A percentile compares a stretch with the other conserved stretches of the same genome.
phyloP scores from a whole-genome alignment of 2,888 invertebrate species.

The Odontocolon sp. region DNA sequence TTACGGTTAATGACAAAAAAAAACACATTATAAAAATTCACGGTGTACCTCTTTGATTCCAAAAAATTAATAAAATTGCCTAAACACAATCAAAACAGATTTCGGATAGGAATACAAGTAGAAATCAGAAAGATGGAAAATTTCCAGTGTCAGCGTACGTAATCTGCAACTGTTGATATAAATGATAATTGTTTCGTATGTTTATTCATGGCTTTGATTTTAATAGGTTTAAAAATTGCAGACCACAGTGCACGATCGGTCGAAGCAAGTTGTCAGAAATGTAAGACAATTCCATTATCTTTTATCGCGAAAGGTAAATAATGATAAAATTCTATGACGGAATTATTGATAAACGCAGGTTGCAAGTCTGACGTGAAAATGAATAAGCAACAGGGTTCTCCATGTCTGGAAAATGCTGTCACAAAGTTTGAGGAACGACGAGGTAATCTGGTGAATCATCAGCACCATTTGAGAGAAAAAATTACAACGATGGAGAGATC shows the following conservation, averaged over 20 bases:
- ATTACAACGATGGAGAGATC: constrained; percentile 74
- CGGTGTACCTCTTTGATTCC: background rate
- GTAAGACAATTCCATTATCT: no score
- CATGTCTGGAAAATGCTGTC: constrained; percentile 64
- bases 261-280: constrained; percentile 31
- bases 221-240: background rate
- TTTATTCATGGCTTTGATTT: background rate
- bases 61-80: background rate
- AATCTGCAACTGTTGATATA: no score
- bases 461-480: constrained; percentile 69
- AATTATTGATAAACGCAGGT: constrained; percentile 44
- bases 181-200: no score
- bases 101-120: background rate
- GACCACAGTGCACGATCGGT: background rate
- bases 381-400: constrained; percentile 25
- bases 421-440: constrained; percentile 69
- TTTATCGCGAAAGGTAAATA: background rate
- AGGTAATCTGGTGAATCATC: constrained; percentile 67
- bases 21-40: constrained; percentile 10
- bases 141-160: constrained; percentile 21
- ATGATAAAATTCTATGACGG: background rate
- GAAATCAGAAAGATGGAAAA: constrained; percentile 34
- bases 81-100: background rate
- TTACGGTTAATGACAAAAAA: background rate
- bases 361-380: constrained; percentile 59